Evolutionary conservation across 2,888 invertebrate species (phyloP), one percentile per base, ranked within the genome.

Genomic region (Diaphora mendica): DNA sequence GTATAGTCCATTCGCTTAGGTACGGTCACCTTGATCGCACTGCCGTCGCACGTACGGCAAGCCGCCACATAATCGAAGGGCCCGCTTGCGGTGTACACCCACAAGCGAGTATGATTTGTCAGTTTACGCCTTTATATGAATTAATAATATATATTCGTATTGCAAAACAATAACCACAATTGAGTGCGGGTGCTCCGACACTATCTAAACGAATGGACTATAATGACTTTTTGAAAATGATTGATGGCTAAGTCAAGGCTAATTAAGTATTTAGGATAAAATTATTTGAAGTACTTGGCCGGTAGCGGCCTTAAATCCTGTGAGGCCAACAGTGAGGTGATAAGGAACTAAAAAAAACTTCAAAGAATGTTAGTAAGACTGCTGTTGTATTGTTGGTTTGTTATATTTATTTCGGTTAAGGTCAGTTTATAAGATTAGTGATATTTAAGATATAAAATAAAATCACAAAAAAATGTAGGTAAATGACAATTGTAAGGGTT

Each of bases 191-290:
- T 35, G 35, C 35, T 35, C 35, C 35, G 3, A 35, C 35, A 35
- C 35, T 35, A 35, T 35, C 7, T 35, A 35, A 35, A 35, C 35
- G 7, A 35, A 35, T 35, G 35, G 35, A 35, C 4, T 33, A 33
- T 3, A 20, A 33, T 55, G 23, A 44, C 72, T 84, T 84, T 77
- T 85, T 82, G 85, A 83, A 85, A 85, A 83, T 87, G 85, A 87
- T 87, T 87, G 85, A 87, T 79, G 26, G 33, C 70, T 70, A 35
- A 71, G 82, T 77, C 78, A 81, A 79, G 79, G 74, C 75, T 30
- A 67, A 44, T 67, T 44, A 67, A 17, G 17, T 20, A 23, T 48
- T 39, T 48, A 67, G 44, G 9, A 20, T 48, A 20, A 11, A 23
- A 33, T 67, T 33, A 3, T 13, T 20, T 48, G 23, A 48, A 33